Evolutionary conservation across 2,888 invertebrate species (phyloP), one percentile per base, ranked within the genome.

Genomic region (Entomobrya proxima): DNA sequence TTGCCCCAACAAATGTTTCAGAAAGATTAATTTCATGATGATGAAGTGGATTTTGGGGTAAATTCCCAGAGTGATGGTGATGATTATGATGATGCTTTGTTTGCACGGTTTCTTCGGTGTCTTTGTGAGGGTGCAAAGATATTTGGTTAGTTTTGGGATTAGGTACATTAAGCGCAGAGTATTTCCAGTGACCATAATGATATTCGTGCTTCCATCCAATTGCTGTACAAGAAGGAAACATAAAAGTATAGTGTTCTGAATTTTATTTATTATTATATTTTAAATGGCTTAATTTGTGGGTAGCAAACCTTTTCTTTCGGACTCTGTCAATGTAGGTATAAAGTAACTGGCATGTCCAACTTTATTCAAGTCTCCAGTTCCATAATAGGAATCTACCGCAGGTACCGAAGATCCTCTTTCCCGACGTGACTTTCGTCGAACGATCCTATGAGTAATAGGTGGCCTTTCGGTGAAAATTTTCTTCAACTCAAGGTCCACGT

Each of bases 281-380:
- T 15, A 40, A 40, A 40, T 15, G 44, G 9, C 44, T 7, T 11
- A 13, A 11, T 15, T 7, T 11, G 44, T 40, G 7, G 7, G 44
- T 15, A 40, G 5, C 24, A 4, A 44, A 88, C 87, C 83, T 86
- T 86, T 86, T 35, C 87, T 52, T 72, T 89, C 89, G 0, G 76
- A 52, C 5, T 76, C 67, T n/a, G 86, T 88, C n/a, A 89, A 78
- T 7, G 37, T 37, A 7, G 89, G 89, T 32, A 89, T 89, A 50
- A 89, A 89, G 44, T 88, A 89, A 58, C 87, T 87, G n/a, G 89
- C 89, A 74, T 89, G 89, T 2, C 89, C 89, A 37, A 88, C 87
- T 75, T 84, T 88, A 21, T 69, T 74, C 40, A 89, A 58, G 61
- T 89, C 89, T 30, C 58, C 18, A 40, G 88, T 88, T 24, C 89